Conservation (phyloP, 2,888 invertebrate species). For the Athalia circularis region DNA sequence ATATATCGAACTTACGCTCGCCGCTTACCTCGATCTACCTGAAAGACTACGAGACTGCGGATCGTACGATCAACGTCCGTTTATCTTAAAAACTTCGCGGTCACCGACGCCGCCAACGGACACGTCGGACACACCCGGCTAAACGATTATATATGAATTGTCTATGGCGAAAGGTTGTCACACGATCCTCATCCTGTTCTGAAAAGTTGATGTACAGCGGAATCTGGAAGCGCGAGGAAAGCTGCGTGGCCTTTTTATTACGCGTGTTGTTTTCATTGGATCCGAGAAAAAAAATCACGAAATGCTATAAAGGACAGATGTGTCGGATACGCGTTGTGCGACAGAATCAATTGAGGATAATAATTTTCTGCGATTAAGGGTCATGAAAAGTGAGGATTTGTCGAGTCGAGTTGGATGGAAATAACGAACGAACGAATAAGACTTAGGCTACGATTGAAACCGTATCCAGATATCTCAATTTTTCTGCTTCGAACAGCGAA, state of each 20-base stretch:
- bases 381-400: background rate
- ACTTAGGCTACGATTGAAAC: no score
- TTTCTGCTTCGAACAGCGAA: no score
- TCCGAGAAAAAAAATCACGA: no score
- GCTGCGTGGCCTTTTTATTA: background rate
- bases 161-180: conserved; percentile 34
- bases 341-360: background rate
- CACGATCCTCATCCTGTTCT: conserved; percentile 17
- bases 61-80: background rate
- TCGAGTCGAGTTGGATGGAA: no score
- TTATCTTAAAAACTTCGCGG: conserved; percentile 35
- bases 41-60: background rate
- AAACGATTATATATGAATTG: conserved; percentile 37
- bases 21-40: background rate
- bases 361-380: background rate
- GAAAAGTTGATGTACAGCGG: background rate
- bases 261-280: no score
- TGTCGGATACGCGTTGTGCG: background rate
- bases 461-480: no score
- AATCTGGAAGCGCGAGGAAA: background rate
- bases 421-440: no score
- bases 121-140: conserved; percentile 44
- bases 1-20: background rate
- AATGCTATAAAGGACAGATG: background rate
- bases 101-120: conserved; percentile 40